phyloP scores from a whole-genome alignment of 2,113 vertebrate species.

The Peromyscus californicus region DNA sequence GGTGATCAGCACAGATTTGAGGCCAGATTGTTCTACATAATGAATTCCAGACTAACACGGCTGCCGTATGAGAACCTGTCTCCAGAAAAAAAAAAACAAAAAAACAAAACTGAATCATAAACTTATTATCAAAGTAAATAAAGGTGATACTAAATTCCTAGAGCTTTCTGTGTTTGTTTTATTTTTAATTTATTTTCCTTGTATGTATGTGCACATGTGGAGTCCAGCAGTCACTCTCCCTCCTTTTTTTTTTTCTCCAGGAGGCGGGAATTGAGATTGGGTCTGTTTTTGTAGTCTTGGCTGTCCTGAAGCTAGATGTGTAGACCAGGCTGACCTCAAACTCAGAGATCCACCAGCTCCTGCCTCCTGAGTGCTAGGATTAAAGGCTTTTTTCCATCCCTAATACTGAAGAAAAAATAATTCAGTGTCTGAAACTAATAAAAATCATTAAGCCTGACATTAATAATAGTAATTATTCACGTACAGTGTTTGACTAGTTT shows the following conservation, averaged over 20 bases:
- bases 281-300: not conserved
- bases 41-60: not conserved
- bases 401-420: not conserved
- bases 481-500: constrained; percentile 37
- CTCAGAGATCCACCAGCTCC: not conserved
- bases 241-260: not conserved
- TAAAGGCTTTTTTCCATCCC: not conserved
- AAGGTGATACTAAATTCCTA: constrained; percentile 35
- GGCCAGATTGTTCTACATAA: not conserved
- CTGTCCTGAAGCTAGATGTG: not conserved
- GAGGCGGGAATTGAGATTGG: not conserved
- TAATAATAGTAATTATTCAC: constrained; percentile 28
- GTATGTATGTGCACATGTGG: not conserved
- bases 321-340: not conserved
- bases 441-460: constrained; percentile 18
- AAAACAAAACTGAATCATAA: not conserved
- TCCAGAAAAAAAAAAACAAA: not conserved
- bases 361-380: not conserved
- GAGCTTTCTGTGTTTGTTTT: constrained; percentile 17
- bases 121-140: not conserved
- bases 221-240: not conserved
- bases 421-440: not conserved
- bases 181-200: not conserved
- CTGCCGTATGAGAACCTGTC: not conserved
- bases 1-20: not conserved